phyloP scores from a whole-genome alignment of 2,113 vertebrate species.

The Lophius piscatorius region DNA sequence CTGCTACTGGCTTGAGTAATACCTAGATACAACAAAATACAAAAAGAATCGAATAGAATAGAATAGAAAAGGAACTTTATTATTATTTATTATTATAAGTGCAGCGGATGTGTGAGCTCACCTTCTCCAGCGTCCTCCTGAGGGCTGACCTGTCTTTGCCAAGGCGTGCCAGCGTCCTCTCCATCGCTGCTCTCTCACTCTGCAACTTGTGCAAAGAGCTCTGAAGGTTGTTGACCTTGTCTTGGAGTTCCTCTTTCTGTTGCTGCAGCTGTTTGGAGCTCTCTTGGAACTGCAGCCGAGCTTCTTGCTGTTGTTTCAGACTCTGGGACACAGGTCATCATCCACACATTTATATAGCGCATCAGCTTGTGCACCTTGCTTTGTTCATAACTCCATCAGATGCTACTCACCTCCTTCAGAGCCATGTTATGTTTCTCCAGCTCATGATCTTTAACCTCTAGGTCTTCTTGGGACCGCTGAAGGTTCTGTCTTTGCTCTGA shows the following conservation, averaged over 20 bases:
- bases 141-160: conserved; percentile 77
- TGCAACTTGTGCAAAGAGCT: conserved; percentile 64
- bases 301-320: conserved; percentile 56
- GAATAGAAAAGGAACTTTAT: too few relatives aligned
- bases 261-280: conserved; percentile 52
- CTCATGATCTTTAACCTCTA: conserved; percentile 61
- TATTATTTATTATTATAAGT: too few relatives aligned
- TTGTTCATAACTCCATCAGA: neutral
- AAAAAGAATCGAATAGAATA: too few relatives aligned
- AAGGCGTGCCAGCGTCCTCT: conserved; percentile 59
- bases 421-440: conserved; percentile 67
- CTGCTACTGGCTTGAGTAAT: too few relatives aligned
- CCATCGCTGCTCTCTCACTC: conserved; percentile 73
- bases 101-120: conserved; percentile 27
- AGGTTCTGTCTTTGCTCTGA: conserved; percentile 67
- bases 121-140: conserved; percentile 79
- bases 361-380: neutral
- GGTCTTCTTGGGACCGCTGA: conserved; percentile 69
- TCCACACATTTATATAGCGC: conserved; percentile 14
- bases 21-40: too few relatives aligned
- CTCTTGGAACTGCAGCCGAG: conserved; percentile 42
- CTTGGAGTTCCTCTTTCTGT: conserved; percentile 63
- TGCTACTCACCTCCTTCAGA: conserved; percentile 73
- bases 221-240: conserved; percentile 61
- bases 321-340: conserved; percentile 58